Percentiles rank a stretch among this genome's conserved stretches.
These are phyloP conservation scores for Hydrolagus colliei DNA, from an alignment of 2,797 vertebrate genomes.

Conservation along the genomic window DNA sequence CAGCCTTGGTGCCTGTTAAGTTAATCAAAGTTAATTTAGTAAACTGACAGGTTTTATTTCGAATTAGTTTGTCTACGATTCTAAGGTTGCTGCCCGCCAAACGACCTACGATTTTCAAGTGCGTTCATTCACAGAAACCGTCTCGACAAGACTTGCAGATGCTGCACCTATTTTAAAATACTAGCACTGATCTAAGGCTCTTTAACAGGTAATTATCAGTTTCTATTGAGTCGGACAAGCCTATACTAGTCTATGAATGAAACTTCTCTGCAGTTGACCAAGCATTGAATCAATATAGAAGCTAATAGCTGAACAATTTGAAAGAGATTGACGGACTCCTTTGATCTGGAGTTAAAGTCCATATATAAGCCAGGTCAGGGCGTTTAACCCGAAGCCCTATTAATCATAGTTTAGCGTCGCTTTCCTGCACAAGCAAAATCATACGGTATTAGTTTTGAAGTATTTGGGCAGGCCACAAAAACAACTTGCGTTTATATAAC, in stretches of 20 bases:
- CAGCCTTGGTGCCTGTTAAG: no score
- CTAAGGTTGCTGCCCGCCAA: no score
- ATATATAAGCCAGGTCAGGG: background rate
- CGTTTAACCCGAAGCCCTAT: background rate
- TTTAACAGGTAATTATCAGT: slow-evolving; percentile 19
- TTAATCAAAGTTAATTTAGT: no score
- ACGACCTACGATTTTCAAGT: background rate
- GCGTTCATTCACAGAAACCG: slow-evolving; percentile 1
- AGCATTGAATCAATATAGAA: background rate
- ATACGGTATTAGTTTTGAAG: no score
- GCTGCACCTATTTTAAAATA: no score
- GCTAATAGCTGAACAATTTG: background rate
- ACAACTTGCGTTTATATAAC: no score
- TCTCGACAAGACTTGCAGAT: background rate
- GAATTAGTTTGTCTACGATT: no score
- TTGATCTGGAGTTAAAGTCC: background rate
- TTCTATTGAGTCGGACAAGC: background rate
- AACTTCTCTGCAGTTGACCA: background rate
- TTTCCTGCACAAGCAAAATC: no score
- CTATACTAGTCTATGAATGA: slow-evolving; percentile 18
- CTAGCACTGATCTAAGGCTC: no score
- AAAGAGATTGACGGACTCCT: background rate
- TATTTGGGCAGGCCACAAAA: no score
- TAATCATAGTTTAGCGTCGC: background rate
- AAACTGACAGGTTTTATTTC: no score